These are phyloP conservation scores for Podiceps cristatus DNA, from an alignment of 2,113 vertebrate species.

Conservation along the genomic window DNA sequence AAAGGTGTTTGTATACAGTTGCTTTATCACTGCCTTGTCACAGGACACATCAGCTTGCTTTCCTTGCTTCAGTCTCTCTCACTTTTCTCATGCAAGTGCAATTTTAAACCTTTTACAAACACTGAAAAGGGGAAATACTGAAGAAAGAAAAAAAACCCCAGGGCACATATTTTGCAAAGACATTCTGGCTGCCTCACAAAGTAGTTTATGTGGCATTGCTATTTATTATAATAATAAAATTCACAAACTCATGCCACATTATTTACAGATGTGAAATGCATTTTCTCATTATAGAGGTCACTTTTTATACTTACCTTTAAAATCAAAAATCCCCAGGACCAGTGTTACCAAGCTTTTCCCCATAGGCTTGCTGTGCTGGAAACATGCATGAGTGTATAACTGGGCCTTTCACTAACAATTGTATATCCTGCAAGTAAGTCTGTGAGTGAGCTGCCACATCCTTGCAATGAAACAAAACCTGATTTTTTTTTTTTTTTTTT, in stretches of 20 bases:
- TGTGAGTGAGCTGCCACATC: not conserved
- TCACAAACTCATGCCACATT: not conserved
- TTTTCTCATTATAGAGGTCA: not conserved
- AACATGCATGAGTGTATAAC: not conserved
- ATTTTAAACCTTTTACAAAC: constrained; percentile 20
- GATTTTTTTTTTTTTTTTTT: not conserved
- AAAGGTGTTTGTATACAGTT: not conserved
- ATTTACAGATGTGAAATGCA: not conserved
- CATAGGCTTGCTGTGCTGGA: not conserved
- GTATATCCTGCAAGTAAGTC: not conserved
- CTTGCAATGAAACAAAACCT: constrained; percentile 18
- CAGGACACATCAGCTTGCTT: not conserved
- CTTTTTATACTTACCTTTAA: not conserved
- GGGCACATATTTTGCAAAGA: not conserved
- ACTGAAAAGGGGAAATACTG: not conserved
- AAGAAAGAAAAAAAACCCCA: not conserved
- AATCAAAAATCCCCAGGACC: not conserved
- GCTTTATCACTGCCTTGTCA: not conserved
- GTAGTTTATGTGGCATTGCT: not conserved
- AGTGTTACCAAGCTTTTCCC: not conserved
- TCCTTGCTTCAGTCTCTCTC: not conserved
- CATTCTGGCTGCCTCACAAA: not conserved
- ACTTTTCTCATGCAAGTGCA: not conserved
- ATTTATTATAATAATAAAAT: constrained; percentile 19
- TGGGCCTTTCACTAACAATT: not conserved